Base-by-base conservation (phyloP, 2,888 invertebrate species). In the Temnothorax unifasciatus region DNA sequence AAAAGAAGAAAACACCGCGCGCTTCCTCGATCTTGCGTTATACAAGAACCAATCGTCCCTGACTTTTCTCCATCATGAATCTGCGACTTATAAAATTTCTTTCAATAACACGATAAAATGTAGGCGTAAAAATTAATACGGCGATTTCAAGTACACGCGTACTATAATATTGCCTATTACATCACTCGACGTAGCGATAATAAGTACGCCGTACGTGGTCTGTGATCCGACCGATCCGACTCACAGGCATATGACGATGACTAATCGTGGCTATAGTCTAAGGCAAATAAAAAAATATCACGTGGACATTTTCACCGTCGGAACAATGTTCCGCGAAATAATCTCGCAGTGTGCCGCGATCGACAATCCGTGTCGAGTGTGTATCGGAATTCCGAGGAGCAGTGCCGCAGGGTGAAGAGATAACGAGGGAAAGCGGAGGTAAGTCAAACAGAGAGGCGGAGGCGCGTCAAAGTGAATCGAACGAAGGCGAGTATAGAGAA, bases 321-420 rank as follows among this genome's bases (percentile, higher is more conserved):
- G 29, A 29, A 29, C 29, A 61, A 38, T 38, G 11, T n/a, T 44
- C 13, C 29, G 21, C 41, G 38, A 9, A n/a, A 13, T n/a, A 21
- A 52, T 66, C 47, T 34, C 34, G 34, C 57, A 21, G 63, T 38
- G 34, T 21, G 9, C 63, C 6, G 54, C 21, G 59, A 47, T 47
- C 73, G 71, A 38, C 73, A 71, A 50, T 50, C 47, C 73, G n/a
- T 13, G 25, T 50, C 59, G 79, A 71, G 25, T 3, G 25, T 3
- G 44, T 47, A 79, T 71, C 68, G 69, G 69, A 79, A 71, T 79
- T 63, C 13, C 18, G 25, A 29, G 54, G 63, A 82, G 75, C 63
- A 9, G 69, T 44, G 68, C 50, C 0, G n/a, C 81, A 61, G 25
- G 34, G 61, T 59, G 54, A 29, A 59, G 77, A 66, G 82, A 77